These are phyloP conservation scores for Euura lappo DNA, from an alignment of 1,140 invertebrate species.

Conservation along the genomic window DNA sequence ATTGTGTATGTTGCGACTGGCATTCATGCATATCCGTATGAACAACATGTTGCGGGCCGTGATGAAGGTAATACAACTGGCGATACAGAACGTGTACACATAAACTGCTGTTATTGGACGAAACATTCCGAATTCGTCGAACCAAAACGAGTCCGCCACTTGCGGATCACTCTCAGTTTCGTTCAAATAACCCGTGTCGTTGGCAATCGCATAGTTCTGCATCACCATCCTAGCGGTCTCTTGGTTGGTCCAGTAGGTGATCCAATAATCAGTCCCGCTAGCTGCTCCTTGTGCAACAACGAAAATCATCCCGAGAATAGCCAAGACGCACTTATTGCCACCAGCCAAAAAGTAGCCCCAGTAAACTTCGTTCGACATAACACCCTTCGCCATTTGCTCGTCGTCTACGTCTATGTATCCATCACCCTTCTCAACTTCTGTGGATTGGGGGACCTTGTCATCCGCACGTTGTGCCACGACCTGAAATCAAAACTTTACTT, in stretches of 20 bases:
- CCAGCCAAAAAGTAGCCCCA: conserved; percentile 73
- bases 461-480: background rate
- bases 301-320: conserved; percentile 65
- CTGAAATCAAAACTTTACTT: background rate
- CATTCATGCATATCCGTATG: conserved; percentile 80
- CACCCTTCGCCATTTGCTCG: conserved; percentile 57
- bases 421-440: conserved; percentile 24
- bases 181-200: conserved; percentile 13
- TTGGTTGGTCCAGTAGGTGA: conserved; percentile 74
- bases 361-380: conserved; percentile 65
- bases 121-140: conserved; percentile 40
- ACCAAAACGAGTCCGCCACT: background rate
- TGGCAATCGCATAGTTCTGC: conserved; percentile 6
- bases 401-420: conserved; percentile 28
- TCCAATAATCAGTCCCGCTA: conserved; percentile 80
- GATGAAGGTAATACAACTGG: conserved; percentile 58
- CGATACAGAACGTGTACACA: conserved; percentile 55
- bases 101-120: conserved; percentile 26
- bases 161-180: conserved; percentile 12
- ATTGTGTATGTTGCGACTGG: conserved; percentile 82
- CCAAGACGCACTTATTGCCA: conserved; percentile 64
- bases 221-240: conserved; percentile 50
- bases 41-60: conserved; percentile 71
- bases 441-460: background rate
- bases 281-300: conserved; percentile 72